Base-by-base conservation (phyloP, 1,140 invertebrate genomes). In the Zaprionus capensis region DNA sequence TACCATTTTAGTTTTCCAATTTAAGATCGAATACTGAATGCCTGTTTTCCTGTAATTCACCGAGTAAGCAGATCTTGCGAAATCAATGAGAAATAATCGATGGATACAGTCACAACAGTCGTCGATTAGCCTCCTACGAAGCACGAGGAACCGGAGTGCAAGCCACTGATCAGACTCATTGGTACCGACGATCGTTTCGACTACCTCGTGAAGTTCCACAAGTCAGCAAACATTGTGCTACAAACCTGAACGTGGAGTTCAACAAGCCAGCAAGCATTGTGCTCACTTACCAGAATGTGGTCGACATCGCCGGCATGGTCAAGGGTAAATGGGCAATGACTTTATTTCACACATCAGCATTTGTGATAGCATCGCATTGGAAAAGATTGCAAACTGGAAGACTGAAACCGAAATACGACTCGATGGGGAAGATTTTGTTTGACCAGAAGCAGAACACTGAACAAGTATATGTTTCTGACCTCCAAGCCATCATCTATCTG, bases 351-450 rank as follows among this genome's bases (percentile, higher is more conserved):
- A 99, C 93, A 99, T 99, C 85, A 98, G 96, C 93, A 99, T 98
- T 6, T 99, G 99, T 93, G 99, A 99, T 93, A 98, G 98, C n/a
- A 96, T 99, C 99, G 93, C 99, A 99, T 91, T 99, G 51, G 98
- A 99, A 86, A 95, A 96, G 74, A 94, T 96, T 2, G 20, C 20
- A 20, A 20, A 20, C 20, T 20, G 20, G 2, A 22, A 22, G 2
- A 22, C 94, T 97, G 2, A 99, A 99, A 92, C 96, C 97, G 4
- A 98, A 99, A 96, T 98, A 97, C 93, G 98, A 99, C 83, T 95
- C 96, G 51, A 93, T 99, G 67, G 78, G 95, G 46, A 28, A 99
- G 98, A 99, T 99, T 93, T 26, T 26, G 24, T 26, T 28, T 1
- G 26, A 28, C 6, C 5, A 28, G 6, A 28, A 28, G 1, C 6